Base-by-base conservation (phyloP, 2,797 vertebrate species). In the Potorous gilbertii region DNA sequence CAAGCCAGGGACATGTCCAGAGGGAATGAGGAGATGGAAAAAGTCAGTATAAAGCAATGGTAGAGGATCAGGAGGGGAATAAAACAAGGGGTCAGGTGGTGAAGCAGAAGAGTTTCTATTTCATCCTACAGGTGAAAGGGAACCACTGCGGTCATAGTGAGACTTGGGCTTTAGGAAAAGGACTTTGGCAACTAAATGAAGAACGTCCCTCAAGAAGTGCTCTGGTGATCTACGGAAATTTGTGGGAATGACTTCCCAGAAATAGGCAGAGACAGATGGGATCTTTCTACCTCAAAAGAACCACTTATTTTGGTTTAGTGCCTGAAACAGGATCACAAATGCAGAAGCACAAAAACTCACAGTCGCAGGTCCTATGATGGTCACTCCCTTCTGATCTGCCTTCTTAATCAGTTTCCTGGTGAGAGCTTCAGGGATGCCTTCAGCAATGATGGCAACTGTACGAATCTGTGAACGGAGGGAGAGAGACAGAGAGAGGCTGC, bases 291-390 rank as follows among this genome's bases (percentile, higher is more conserved):
- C n/a, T 40, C 5, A 34, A 74, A n/a, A 74, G 62, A 66, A 62
- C 11, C n/a, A 10, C 4, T 40, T 46, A 34, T 87, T 87, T 87
- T 87, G 8, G 24, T 87, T 50, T 46, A 50, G 3, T 87, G 40
- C 74, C 40, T 50, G 10, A 87, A 87, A 27, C 40, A 50, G 40
- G 9, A 87, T 87, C 27, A 87, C 40, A 50, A 74, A 18, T 16
- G n/a, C 28, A 87, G 24, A 87, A 87, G 74, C 11, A 87, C 24
- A 4, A 91, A 27, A 16, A 89, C 98, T 98, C 98, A 99, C 99
- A 62, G 99, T 99, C 56, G 99, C 99, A 8, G 99, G 99, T 29
- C 99, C 99, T 5, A 99, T 99, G 98, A 99, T 99, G 10, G 99
- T 99, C 98, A 99, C 99, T 1, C 99, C 99, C 97, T 99, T 99